Evolutionary conservation across 2,113 vertebrate genomes (phyloP), one percentile per base, ranked within the genome.

Genomic region (Silurus meridionalis): DNA sequence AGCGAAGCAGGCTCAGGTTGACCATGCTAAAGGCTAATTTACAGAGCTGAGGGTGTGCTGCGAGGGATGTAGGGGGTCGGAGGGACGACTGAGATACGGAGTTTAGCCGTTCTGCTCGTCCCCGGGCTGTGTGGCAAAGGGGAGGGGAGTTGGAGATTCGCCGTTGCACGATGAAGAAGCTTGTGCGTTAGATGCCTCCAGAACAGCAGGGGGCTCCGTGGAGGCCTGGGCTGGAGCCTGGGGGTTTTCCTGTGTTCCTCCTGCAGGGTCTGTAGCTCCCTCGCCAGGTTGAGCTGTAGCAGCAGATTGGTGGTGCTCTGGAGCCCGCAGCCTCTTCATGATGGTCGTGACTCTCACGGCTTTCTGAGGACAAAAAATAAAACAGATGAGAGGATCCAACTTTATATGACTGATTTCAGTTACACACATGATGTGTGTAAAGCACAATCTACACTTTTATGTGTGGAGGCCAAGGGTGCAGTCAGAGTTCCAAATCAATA

Each of bases 331-430:
- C 71, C 97, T 94, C 91, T 99, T 99, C 98, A 99, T 99, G 90
- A 99, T 97, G 66, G 98, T 99, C 83, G 98, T 99, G 90, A 99
- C 97, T 82, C 98, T 95, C 83, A 99, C 97, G 0, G 98, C 97
- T 96, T 99, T 99, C 98, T 99, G 93, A n/a, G 46, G 25, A 69
- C 28, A 13, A 55, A 2, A 25, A n/a, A 55, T 25, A 55, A 74
- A 23, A 19, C 15, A 19, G 37, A 15, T 72, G 0, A 46, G 67
- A 46, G 6, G 14, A 19, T 46, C 0, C 0, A 48, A 48, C 37
- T 71, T 71, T 71, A 46, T 15, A 14, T 28, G n/a, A 2, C 28
- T 11, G n/a, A 66, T 37, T 5, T 37, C 25, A 15, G 3, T 8
- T 46, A 58, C 57, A 58, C 57, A 61, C 3, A 61, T 60, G 15